Conservation (phyloP, 30 jellyfish, hydroid and myxozoan genomes). For the Cassiopea andromeda region DNA sequence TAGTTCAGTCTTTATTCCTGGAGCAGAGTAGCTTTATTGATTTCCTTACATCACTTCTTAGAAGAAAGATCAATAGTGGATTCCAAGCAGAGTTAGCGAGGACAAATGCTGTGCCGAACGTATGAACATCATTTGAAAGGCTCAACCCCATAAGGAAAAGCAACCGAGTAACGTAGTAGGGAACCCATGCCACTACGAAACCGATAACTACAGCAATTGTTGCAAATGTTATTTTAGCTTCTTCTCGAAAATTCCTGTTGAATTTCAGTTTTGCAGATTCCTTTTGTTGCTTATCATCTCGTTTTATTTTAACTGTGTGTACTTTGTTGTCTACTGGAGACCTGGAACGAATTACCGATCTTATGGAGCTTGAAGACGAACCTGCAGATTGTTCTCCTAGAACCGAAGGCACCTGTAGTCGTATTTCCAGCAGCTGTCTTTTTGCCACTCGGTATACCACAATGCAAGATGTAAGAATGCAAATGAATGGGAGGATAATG, state of each 20-base stretch:
- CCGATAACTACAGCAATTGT: conserved; percentile 68
- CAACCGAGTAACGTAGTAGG: conserved; percentile 51
- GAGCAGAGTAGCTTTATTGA: conserved; percentile 5
- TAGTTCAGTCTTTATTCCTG: background rate
- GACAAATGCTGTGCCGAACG: conserved; percentile 65
- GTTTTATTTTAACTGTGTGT: background rate
- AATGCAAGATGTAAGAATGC: conserved; percentile 46
- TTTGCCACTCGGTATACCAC: conserved; percentile 71
- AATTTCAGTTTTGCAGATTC: background rate
- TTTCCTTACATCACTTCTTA: conserved; percentile 59
- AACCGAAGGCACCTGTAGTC: conserved; percentile 32
- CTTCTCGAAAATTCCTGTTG: conserved; percentile 61
- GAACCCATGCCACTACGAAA: conserved; percentile 67
- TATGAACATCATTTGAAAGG: conserved; percentile 42
- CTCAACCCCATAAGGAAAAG: conserved; percentile 35
- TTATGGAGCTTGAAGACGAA: background rate
- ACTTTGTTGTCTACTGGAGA: background rate
- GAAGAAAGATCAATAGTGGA: conserved; percentile 44
- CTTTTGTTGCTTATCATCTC: background rate
- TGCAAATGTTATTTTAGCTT: conserved; percentile 69
- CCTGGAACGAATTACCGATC: background rate
- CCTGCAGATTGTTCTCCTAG: background rate
- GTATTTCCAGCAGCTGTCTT: conserved; percentile 44
- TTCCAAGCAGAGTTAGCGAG: conserved; percentile 77
- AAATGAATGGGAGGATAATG: conserved; percentile 38